Evolutionary conservation across 2,113 vertebrate genomes (phyloP).

Genomic region (human): DNA sequence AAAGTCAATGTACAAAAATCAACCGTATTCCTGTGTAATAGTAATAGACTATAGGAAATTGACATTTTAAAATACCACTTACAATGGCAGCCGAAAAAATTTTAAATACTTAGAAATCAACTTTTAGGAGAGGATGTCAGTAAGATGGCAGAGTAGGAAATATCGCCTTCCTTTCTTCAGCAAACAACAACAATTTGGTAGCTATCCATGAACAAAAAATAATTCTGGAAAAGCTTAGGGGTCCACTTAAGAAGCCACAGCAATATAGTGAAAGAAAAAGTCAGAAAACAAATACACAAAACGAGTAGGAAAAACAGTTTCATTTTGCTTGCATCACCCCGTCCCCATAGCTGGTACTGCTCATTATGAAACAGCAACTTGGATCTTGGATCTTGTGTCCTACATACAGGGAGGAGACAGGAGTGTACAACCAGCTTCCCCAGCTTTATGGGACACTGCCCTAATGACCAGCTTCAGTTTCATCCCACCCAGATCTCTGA

Average conservation of each 20-base stretch:
- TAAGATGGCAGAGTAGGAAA: not conserved
- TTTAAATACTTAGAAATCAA: not conserved
- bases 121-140: not conserved
- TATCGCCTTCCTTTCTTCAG: not conserved
- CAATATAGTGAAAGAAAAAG: not conserved
- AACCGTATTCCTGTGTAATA: not conserved
- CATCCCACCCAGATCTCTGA: not conserved
- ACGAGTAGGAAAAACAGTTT: not conserved
- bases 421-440: not conserved
- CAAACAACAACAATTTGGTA: not conserved
- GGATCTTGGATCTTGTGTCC: not conserved
- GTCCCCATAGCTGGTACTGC: not conserved
- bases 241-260: not conserved
- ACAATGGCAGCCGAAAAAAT: not conserved
- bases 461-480: not conserved
- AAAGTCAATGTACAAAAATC: not conserved
- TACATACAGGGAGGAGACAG: not conserved
- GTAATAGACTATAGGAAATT: not conserved
- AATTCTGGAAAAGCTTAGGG: not conserved
- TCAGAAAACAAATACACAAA: not conserved
- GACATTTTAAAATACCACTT: not conserved
- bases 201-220: not conserved
- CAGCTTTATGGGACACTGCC: not conserved
- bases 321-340: not conserved
- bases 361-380: not conserved